phyloP scores from a whole-genome alignment of 2,113 vertebrate genomes.

The Fulica atra region DNA sequence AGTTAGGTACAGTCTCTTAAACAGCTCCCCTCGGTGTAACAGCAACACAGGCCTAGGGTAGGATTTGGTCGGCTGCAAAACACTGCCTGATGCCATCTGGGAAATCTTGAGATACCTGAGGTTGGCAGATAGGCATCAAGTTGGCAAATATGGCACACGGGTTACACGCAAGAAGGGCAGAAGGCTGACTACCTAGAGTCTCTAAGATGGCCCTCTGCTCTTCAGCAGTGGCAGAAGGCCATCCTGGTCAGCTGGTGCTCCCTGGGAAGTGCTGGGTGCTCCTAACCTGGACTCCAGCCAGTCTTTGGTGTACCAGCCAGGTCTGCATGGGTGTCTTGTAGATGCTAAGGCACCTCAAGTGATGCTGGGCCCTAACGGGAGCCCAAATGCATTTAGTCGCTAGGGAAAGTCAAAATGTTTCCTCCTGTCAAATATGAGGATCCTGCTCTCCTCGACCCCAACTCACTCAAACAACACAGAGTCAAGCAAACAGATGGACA shows the following conservation, averaged over 20 bases:
- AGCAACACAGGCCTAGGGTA: neutral
- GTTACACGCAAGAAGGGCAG: neutral
- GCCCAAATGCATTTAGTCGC: neutral
- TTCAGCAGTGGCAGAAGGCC: neutral
- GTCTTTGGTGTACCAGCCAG: neutral
- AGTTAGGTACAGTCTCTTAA: neutral
- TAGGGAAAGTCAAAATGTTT: neutral
- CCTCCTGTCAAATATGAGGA: neutral
- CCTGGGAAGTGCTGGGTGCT: neutral
- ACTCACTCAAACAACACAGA: neutral
- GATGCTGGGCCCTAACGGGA: neutral
- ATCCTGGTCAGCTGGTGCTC: neutral
- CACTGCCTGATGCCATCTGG: neutral
- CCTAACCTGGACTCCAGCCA: neutral
- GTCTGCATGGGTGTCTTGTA: accelerated
- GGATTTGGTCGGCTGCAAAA: neutral
- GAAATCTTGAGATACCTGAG: accelerated
- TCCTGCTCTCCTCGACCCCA: neutral
- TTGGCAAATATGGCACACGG: neutral
- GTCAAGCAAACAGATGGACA: neutral
- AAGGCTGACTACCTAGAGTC: neutral
- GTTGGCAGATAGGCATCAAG: neutral
- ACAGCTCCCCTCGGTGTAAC: neutral
- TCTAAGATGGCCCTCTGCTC: neutral
- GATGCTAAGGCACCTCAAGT: neutral